Evolutionary conservation across 2,888 invertebrate genomes (phyloP), one percentile per base, ranked within the genome.

Genomic region (Polymixis flavicincta): DNA sequence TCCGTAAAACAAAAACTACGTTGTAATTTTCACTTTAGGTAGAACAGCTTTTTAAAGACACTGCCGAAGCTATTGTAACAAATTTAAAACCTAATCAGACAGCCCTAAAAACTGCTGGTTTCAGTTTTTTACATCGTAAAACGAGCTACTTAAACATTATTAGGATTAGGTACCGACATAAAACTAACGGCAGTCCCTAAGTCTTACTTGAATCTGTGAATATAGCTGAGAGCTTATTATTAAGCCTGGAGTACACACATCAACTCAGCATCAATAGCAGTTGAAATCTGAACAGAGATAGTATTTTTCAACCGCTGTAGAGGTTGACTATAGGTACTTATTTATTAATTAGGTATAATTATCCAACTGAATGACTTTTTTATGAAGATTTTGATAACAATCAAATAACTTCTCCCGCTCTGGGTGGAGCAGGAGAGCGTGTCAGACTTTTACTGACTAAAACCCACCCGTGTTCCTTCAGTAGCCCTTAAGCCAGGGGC

Each of bases 71-170:
- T 60, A 4, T 48, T 25, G 6, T 17, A n/a, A 61, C 9, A 48
- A 73, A 52, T 54, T 76, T 3, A n/a, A 52, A 80, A 80, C 14
- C 11, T 3, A 14, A n/a, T 14, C 25, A 37, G 25, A 19, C 6
- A 50, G 70, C 6, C 28, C 11, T 74, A n/a, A 78, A 75, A 70
- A 57, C n/a, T n/a, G 1, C n/a, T 3, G 7, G 8, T n/a, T 42
- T 59, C 0, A 61, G 45, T 22, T 37, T n/a, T 14, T 28, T 37
- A 48, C 45, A 37, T 72, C 80, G 65, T 82, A 72, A 82, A 74
- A 37, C 6, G 59, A 42, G 79, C 63, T 17, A 60, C 63, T 67
- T 48, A 72, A 72, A 76, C 57, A 81, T 81, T 76, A 84, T 84
- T 70, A 76, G 22, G 9, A 50, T 50, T 63, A 57, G 55, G 25